A percentile compares a stretch with the other conserved stretches of the same genome.
Evolutionary conservation across 2,113 vertebrate species (phyloP).

Genomic region (Rhinogobius similis): DNA sequence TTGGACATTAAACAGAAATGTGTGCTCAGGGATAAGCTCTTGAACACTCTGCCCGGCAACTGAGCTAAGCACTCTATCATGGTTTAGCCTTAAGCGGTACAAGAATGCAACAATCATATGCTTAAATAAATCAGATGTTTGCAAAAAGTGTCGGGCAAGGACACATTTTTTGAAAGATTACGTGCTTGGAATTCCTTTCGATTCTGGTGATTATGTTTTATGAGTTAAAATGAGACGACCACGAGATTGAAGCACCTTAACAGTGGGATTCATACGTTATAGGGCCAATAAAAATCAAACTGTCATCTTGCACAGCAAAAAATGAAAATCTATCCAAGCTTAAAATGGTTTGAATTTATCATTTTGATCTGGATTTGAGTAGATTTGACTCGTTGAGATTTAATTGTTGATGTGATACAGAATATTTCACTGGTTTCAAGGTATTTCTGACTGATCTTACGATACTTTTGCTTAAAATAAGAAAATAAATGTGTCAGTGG

Average conservation of each 20-base stretch:
- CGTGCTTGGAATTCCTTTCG: conserved; percentile 30
- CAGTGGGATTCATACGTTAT: no score
- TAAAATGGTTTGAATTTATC: no score
- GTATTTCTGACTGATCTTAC: no score
- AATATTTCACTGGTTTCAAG: no score
- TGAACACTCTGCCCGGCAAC: conserved; percentile 25
- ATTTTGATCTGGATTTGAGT: no score
- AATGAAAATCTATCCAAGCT: no score
- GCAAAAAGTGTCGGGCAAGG: conserved; percentile 25
- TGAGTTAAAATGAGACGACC: conserved; percentile 44
- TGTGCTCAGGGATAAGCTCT: conserved; percentile 40
- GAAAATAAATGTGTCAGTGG: no score
- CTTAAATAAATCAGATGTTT: conserved; percentile 13
- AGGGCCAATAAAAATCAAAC: no score
- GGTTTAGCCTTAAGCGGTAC: conserved; percentile 21
- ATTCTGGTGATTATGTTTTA: conserved; percentile 33
- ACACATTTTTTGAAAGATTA: conserved; percentile 20
- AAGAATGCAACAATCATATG: conserved; percentile 45
- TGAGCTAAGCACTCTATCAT: conserved; percentile 24
- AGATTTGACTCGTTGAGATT: no score
- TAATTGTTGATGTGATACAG: no score
- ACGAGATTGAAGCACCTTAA: conserved; percentile 44
- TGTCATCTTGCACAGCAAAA: no score
- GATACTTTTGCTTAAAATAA: no score
- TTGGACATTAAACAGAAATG: conserved; percentile 13